A percentile compares a stretch with the other conserved stretches of the same genome.
These are phyloP conservation scores for Physeter macrocephalus DNA, from an alignment of 2,113 vertebrate species.

Conservation along the genomic window DNA sequence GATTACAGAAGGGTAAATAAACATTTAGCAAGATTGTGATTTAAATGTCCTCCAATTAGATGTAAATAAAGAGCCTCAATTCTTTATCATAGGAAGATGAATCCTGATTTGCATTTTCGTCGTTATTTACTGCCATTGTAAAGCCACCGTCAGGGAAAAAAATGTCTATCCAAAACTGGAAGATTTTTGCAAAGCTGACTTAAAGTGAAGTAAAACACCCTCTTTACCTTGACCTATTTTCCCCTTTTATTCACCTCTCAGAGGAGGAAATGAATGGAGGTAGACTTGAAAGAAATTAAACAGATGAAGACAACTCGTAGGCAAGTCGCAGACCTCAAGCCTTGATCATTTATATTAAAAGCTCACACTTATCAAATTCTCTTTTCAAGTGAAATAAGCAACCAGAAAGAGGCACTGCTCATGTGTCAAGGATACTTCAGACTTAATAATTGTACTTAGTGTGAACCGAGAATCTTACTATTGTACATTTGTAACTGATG, in stretches of 20 bases:
- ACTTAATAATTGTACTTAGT: slow-evolving; percentile 69
- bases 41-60: slow-evolving; percentile 42
- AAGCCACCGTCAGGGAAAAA: slow-evolving; percentile 29
- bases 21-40: slow-evolving; percentile 27
- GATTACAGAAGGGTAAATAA: slow-evolving; percentile 48
- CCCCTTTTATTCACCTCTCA: slow-evolving; percentile 64
- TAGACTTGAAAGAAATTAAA: slow-evolving; percentile 68
- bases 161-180: slow-evolving; percentile 39
- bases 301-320: slow-evolving; percentile 67
- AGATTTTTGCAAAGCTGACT: slow-evolving; percentile 32
- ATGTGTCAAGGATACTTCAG: slow-evolving; percentile 74
- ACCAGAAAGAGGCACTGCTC: slow-evolving; percentile 65
- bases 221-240: slow-evolving; percentile 61
- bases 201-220: slow-evolving; percentile 66
- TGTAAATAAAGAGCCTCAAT: background rate
- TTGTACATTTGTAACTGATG: slow-evolving; percentile 60
- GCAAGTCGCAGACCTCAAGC: slow-evolving; percentile 60
- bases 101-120: slow-evolving; percentile 62
- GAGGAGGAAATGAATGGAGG: slow-evolving; percentile 52
- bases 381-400: slow-evolving; percentile 69
- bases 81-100: slow-evolving; percentile 45
- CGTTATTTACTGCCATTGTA: slow-evolving; percentile 55
- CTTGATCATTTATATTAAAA: slow-evolving; percentile 77
- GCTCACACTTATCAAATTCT: slow-evolving; percentile 68
- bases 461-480: slow-evolving; percentile 68